Percentiles rank a stretch among this genome's conserved stretches.
Conservation (phyloP, 2,113 vertebrate species). For the Equus przewalskii region DNA sequence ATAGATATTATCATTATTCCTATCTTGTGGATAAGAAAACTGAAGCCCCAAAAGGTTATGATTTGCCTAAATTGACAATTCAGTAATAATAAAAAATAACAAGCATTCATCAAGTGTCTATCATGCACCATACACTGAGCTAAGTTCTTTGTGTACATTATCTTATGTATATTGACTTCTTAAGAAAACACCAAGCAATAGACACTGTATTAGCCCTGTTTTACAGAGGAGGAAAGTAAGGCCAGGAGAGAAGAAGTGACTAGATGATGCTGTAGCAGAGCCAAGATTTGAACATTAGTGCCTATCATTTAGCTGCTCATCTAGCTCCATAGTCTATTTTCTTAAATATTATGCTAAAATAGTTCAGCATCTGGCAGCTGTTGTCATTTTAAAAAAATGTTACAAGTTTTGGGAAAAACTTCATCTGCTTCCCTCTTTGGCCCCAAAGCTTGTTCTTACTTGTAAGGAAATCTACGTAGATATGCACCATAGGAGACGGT, state of each 20-base stretch:
- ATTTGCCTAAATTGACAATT: not conserved
- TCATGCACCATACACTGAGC: rapidly evolving
- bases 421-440: not conserved
- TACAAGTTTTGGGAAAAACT: not conserved
- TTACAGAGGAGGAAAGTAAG: not conserved
- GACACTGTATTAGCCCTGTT: not conserved
- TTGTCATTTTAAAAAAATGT: not conserved
- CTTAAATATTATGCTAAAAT: not conserved
- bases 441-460: not conserved
- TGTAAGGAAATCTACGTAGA: no score
- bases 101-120: not conserved
- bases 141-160: not conserved
- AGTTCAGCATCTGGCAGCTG: not conserved
- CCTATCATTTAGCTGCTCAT: rapidly evolving
- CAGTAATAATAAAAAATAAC: not conserved
- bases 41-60: not conserved
- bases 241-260: not conserved
- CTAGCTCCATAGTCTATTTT: not conserved
- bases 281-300: not conserved
- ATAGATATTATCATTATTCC: not conserved
- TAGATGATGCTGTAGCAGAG: no score
- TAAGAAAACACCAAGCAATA: not conserved
- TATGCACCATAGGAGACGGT: rapidly evolving
- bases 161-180: not conserved
- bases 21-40: not conserved